phyloP scores from a whole-genome alignment of 1,140 invertebrate species.

The Ridgeia piscesae region DNA sequence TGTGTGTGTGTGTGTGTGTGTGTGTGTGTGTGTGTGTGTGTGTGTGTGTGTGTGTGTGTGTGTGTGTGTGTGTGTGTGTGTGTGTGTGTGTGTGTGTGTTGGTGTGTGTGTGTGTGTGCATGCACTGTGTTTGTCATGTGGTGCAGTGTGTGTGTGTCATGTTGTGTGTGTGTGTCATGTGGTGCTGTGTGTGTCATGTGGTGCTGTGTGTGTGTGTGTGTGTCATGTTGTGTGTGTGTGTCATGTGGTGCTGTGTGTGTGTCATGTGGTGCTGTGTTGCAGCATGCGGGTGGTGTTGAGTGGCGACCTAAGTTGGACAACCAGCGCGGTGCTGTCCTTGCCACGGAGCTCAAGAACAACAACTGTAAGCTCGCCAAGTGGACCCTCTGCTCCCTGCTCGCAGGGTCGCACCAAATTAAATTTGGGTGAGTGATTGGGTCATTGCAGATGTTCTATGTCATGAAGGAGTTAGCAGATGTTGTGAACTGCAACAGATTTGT shows the following conservation, averaged over 20 bases:
- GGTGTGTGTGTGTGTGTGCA: too few species aligned
- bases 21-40: too few species aligned
- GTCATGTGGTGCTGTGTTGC: constrained; percentile 3
- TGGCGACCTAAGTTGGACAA: constrained; percentile 97
- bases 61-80: not conserved
- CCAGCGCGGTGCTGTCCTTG: constrained; percentile 95
- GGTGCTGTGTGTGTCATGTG: too few species aligned
- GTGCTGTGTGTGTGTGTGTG: too few species aligned
- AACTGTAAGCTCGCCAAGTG: constrained; percentile 98
- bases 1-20: too few species aligned
- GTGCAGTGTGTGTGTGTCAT: too few species aligned
- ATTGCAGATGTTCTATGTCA: not conserved
- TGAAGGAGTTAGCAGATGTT: not conserved
- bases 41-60: too few species aligned
- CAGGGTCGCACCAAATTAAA: constrained; percentile 96
- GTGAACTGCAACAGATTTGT: too few species aligned
- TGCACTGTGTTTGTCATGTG: too few species aligned
- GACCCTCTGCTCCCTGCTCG: constrained; percentile 89
- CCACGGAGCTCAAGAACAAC: constrained; percentile 97
- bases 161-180: too few species aligned
- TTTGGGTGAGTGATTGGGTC: constrained; percentile 70
- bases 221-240: too few species aligned
- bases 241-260: not conserved
- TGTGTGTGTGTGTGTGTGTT: too few species aligned
- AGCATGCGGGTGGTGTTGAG: constrained; percentile 90